Base-by-base conservation (phyloP, 2,888 invertebrate species). In the Marasmarcha lunaedactyla region DNA sequence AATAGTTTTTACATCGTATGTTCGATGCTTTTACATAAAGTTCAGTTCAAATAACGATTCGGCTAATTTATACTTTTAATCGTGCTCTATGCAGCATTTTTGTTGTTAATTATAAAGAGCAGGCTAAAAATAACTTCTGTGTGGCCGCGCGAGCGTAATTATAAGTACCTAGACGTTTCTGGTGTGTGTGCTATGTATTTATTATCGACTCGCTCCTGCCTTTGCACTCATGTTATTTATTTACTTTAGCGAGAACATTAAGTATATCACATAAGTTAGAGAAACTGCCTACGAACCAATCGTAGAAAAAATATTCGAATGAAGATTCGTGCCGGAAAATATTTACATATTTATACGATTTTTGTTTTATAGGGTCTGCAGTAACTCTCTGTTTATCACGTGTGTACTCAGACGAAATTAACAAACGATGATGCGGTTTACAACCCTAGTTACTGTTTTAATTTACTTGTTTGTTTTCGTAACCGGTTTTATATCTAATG, bases 121-220 rank as follows among this genome's bases (percentile, higher is more conserved):
- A 64, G 52, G 55, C 62, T 62, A 66, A 65, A 64, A 63, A 66
- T 64, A 68, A 57, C 66, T 64, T 66, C 63, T 61, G 61, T 61
- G 63, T 61, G 61, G 64, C 52, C 51, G 62, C 57, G 48, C 55
- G 48, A 61, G 62, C 64, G 66, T 68, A 71, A 68, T 70, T 67
- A 68, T 69, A 68, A 69, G 70, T 68, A 70, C 59, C 60, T 7
- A 5, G 20, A 5, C 7, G 3, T 5, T 20, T 20, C 20, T 20
- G 20, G 3, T 20, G 20, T 20, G 7, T 20, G 7, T 20, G n/a
- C n/a, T n/a, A n/a, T n/a, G n/a, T n/a, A n/a, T n/a, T n/a, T n/a
- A n/a, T n/a, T n/a, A n/a, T n/a, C n/a, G n/a, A n/a, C n/a, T n/a
- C n/a, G n/a, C n/a, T n/a, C n/a, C n/a, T n/a, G n/a, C n/a, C n/a